Percentiles rank a stretch among this genome's conserved stretches.
Evolutionary conservation across 1,140 invertebrate species (phyloP).

Genomic region (Kradibia gibbosae): DNA sequence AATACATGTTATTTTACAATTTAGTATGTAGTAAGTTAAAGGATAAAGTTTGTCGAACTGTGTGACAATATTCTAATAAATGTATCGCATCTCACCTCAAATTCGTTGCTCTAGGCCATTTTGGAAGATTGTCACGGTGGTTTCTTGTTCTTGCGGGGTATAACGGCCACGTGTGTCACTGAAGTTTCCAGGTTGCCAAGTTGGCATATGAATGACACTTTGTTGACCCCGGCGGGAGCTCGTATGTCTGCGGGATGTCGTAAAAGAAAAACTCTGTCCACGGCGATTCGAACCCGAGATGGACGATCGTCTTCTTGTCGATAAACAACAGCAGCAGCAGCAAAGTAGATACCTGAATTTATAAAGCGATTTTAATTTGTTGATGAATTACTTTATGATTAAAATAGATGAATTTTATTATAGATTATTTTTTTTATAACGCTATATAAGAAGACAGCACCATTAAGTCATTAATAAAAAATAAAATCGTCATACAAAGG

Average conservation of each 20-base stretch:
- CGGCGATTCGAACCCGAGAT: slow-evolving; percentile 58
- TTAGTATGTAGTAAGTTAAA: too few relatives aligned
- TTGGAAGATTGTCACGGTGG: slow-evolving; percentile 57
- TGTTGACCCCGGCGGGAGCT: slow-evolving; percentile 61
- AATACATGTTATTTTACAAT: too few relatives aligned
- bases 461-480: too few relatives aligned
- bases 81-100: slow-evolving; percentile 31
- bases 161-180: slow-evolving; percentile 39
- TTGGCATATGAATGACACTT: slow-evolving; percentile 56
- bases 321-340: slow-evolving; percentile 53
- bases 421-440: too few relatives aligned
- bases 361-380: too few relatives aligned
- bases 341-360: slow-evolving; percentile 64
- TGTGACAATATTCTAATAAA: not conserved
- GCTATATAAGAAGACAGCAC: too few relatives aligned
- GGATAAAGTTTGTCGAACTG: too few relatives aligned
- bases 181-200: slow-evolving; percentile 48
- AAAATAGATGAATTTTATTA: too few relatives aligned
- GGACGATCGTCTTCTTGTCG: slow-evolving; percentile 54
- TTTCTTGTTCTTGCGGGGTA: slow-evolving; percentile 60
- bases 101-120: slow-evolving; percentile 57
- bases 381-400: too few relatives aligned
- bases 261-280: slow-evolving; percentile 61
- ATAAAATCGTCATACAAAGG: too few relatives aligned
- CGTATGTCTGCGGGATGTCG: slow-evolving; percentile 58